Conservation (phyloP, 2,888 invertebrate species). For the Chironomus tentans region DNA sequence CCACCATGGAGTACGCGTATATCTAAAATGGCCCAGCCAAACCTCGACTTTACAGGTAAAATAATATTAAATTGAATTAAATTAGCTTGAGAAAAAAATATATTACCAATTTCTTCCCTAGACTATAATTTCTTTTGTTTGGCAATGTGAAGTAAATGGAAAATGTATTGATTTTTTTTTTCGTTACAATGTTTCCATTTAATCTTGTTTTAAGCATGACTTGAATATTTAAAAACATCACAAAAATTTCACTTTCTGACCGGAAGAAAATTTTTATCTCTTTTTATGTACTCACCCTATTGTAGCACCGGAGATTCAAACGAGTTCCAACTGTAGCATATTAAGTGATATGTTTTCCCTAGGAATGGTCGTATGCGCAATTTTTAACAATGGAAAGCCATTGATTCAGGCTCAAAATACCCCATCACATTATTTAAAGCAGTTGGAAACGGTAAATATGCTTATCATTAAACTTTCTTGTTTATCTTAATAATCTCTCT, state of each 20-base stretch:
- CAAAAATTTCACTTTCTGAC: too few species aligned
- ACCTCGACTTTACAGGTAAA: slow-evolving; percentile 79
- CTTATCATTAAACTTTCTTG: not conserved
- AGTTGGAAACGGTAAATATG: slow-evolving; percentile 74
- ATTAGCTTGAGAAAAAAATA: not conserved
- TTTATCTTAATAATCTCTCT: too few species aligned
- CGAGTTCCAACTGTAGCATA: slow-evolving; percentile 69
- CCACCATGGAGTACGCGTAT: slow-evolving; percentile 85
- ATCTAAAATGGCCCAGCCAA: slow-evolving; percentile 88
- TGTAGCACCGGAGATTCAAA: slow-evolving; percentile 88
- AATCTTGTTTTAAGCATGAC: not conserved
- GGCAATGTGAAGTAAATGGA: not conserved
- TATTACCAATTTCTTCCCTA: too few species aligned
- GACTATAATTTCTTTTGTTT: too few species aligned
- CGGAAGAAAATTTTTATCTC: too few species aligned
- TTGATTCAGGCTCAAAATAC: slow-evolving; percentile 88
- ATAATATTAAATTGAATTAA: not conserved
- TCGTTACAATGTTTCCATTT: not conserved
- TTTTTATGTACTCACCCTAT: slow-evolving; percentile 30
- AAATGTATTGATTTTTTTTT: not conserved
- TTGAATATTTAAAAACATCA: not conserved
- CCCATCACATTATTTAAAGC: slow-evolving; percentile 78
- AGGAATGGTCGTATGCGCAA: slow-evolving; percentile 86
- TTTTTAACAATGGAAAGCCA: slow-evolving; percentile 84
- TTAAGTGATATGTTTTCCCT: slow-evolving; percentile 94